These are phyloP conservation scores for Troilus luridus DNA, from an alignment of 2,888 invertebrate genomes.

Conservation along the genomic window DNA sequence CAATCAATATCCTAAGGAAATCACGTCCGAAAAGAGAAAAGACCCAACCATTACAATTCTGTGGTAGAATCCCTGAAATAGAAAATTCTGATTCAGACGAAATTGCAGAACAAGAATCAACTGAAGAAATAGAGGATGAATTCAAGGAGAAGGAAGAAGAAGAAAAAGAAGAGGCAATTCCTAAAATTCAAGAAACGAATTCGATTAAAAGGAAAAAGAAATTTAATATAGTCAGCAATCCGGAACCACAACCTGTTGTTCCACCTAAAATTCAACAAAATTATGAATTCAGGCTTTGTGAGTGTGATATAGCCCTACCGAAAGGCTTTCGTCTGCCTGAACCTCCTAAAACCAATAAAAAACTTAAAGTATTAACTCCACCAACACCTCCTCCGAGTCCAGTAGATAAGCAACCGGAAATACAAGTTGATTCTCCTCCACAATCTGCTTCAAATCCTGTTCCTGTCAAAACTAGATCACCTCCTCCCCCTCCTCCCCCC, in stretches of 20 bases:
- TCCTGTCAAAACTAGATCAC: constrained; percentile 60
- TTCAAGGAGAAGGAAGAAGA: not conserved
- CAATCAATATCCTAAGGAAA: constrained; percentile 64
- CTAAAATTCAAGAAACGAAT: not conserved
- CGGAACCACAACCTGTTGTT: not conserved
- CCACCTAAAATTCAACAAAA: not conserved
- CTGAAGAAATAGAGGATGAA: constrained; percentile 8
- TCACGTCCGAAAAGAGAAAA: constrained; percentile 60
- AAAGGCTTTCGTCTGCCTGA: constrained; percentile 37
- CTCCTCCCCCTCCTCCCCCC: constrained; percentile 10
- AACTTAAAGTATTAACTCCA: not conserved
- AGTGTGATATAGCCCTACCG: constrained; percentile 4
- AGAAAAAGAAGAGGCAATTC: not conserved
- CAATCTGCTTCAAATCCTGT: constrained; percentile 61
- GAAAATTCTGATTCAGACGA: constrained; percentile 54
- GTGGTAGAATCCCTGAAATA: constrained; percentile 27
- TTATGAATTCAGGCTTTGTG: not conserved
- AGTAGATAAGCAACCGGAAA: constrained; percentile 8
- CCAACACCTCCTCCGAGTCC: constrained; percentile 35
- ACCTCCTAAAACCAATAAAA: not conserved
- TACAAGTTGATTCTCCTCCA: not conserved
- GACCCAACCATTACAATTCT: constrained; percentile 52
- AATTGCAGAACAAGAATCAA: not conserved
- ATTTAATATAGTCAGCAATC: not conserved
- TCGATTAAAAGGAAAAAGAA: not conserved